These are phyloP conservation scores for Sebastes alutus DNA, from an alignment of 2,797 vertebrate species.

Conservation along the genomic window DNA sequence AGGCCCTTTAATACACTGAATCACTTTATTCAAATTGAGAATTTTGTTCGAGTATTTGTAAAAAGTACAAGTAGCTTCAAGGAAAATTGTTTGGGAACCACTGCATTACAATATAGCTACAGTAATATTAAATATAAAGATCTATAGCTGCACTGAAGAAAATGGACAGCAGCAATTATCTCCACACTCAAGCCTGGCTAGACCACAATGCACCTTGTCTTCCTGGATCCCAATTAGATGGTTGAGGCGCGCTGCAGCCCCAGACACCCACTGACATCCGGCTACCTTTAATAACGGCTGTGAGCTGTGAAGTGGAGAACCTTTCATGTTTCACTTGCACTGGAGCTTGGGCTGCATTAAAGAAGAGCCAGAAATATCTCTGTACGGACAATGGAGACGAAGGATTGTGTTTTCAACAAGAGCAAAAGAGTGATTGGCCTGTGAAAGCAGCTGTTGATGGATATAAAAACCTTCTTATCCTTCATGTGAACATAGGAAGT, in stretches of 20 bases:
- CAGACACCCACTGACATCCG: conserved; percentile 36
- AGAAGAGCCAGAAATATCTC: conserved; percentile 17
- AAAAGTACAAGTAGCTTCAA: too few relatives aligned
- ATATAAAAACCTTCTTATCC: background rate
- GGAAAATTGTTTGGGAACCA: too few relatives aligned
- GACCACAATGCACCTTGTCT: conserved; percentile 41
- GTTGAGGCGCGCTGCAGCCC: background rate
- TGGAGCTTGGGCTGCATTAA: background rate
- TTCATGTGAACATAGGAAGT: background rate
- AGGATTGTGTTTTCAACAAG: background rate
- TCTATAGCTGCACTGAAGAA: background rate
- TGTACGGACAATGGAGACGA: background rate
- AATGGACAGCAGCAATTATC: conserved; percentile 18
- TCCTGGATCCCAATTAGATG: conserved; percentile 48
- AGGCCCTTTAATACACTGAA: too few relatives aligned
- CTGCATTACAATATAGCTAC: background rate
- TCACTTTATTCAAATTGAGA: too few relatives aligned
- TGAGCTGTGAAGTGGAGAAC: conserved; percentile 5
- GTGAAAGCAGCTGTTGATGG: background rate
- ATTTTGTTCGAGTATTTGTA: too few relatives aligned
- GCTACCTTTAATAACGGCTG: conserved; percentile 13
- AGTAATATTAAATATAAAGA: background rate
- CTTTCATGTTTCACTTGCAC: conserved; percentile 26
- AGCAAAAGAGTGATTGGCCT: background rate
- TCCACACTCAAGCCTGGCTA: background rate